A percentile compares a stretch with the other conserved stretches of the same genome.
Conservation (phyloP, 2,113 vertebrate genomes). For the Spheniscus mendiculus region DNA sequence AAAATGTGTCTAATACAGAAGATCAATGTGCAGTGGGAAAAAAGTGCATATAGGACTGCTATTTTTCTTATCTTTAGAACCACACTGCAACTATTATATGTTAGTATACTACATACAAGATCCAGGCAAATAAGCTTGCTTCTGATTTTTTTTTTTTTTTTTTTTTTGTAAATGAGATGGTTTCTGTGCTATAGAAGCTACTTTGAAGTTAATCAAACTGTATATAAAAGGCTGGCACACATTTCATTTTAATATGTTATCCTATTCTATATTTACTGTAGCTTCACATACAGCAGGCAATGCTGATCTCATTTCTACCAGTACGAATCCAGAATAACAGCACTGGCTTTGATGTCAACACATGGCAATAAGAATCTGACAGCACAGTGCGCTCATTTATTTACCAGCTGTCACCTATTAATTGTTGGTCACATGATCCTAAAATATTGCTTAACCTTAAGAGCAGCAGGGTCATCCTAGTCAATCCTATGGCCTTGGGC, state of each 20-base stretch:
- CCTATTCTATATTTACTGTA: neutral
- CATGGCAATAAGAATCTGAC: neutral
- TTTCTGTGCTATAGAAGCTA: neutral
- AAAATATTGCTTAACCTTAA: neutral
- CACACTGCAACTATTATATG: neutral
- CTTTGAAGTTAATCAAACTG: neutral
- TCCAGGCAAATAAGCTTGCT: neutral
- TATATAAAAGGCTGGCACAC: neutral
- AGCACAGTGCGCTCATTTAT: neutral
- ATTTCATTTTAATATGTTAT: neutral
- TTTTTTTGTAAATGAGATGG: neutral
- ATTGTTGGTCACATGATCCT: rapidly evolving
- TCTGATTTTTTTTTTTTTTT: neutral
- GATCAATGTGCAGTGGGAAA: neutral
- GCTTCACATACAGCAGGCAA: neutral
- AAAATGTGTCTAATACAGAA: neutral
- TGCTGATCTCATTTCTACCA: neutral
- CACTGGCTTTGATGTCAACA: neutral
- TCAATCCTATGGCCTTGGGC: neutral
- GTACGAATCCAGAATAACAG: neutral
- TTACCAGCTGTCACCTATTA: neutral
- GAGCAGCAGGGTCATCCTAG: neutral
- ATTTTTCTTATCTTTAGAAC: neutral
- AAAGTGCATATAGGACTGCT: neutral
- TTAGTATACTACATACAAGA: neutral